A percentile compares a stretch with the other conserved stretches of the same genome.
Conservation (phyloP, 2,113 vertebrate genomes). For the Hydrolagus affinis region DNA sequence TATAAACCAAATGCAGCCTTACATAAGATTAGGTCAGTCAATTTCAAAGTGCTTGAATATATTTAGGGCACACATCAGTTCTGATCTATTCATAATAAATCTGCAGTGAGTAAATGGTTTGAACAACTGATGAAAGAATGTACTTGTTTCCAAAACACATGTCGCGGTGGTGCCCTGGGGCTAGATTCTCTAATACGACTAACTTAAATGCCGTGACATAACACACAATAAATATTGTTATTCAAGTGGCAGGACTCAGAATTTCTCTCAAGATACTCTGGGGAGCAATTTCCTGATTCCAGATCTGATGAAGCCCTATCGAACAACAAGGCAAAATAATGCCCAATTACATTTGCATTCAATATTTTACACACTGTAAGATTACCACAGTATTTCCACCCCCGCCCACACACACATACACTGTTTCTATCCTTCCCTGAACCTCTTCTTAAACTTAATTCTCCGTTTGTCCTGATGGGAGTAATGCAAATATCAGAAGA, state of each 20-base stretch:
- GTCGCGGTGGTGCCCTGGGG: too few species aligned
- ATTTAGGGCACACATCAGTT: background rate
- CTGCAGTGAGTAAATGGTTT: background rate
- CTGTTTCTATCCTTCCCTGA: too few species aligned
- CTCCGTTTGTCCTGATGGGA: too few species aligned
- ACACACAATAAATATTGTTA: background rate
- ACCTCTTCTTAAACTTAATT: too few species aligned
- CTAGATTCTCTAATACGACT: background rate
- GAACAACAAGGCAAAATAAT: background rate
- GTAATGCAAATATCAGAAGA: too few species aligned
- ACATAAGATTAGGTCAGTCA: background rate
- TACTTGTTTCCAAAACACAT: background rate
- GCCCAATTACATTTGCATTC: background rate
- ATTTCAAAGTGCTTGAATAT: background rate
- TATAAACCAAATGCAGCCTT: background rate
- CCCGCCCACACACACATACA: too few species aligned
- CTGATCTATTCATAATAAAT: background rate
- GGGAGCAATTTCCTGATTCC: background rate
- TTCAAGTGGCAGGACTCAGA: background rate
- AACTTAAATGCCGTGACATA: slow-evolving; percentile 1
- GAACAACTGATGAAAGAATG: background rate
- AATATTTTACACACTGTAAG: too few species aligned
- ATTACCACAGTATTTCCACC: too few species aligned
- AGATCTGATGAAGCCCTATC: background rate
- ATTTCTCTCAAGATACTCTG: background rate